These are phyloP conservation scores for Ceryle rudis DNA, from an alignment of 2,797 vertebrate genomes.

Conservation along the genomic window DNA sequence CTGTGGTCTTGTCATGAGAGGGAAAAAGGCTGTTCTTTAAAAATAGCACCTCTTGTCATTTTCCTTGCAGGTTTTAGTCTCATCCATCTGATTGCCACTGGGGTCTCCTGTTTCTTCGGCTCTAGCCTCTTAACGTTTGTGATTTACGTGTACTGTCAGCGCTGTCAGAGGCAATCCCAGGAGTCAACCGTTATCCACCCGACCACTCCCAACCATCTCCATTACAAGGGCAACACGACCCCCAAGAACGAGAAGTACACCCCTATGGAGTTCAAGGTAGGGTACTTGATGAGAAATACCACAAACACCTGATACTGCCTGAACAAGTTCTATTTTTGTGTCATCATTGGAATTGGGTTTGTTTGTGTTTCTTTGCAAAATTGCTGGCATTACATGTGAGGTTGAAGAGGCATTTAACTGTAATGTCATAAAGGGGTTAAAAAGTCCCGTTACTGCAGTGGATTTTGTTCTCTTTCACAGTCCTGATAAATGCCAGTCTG, in stretches of 20 bases:
- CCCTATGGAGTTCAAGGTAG: constrained; percentile 98
- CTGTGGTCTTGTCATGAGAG: constrained; percentile 28
- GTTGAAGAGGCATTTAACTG: not conserved
- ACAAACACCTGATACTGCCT: not conserved
- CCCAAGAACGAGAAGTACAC: constrained; percentile 97
- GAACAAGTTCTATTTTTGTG: not conserved
- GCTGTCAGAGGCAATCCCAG: constrained; percentile 93
- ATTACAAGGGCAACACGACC: constrained; percentile 90
- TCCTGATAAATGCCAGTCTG: constrained; percentile 27
- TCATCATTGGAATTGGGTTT: not conserved
- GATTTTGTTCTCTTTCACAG: constrained; percentile 48
- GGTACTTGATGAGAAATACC: constrained; percentile 5
- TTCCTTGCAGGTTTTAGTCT: constrained; percentile 89
- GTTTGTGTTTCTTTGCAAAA: constrained; percentile 13
- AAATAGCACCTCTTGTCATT: constrained; percentile 38
- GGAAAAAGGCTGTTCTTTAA: constrained; percentile 20
- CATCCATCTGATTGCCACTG: constrained; percentile 95
- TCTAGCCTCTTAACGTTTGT: constrained; percentile 95
- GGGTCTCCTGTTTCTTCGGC: constrained; percentile 94
- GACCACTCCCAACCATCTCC: constrained; percentile 90
- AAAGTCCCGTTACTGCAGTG: constrained; percentile 19
- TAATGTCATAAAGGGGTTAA: constrained; percentile 10
- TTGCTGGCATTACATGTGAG: not conserved
- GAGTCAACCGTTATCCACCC: constrained; percentile 90
- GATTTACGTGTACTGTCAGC: constrained; percentile 94